Conservation (phyloP, 1,140 invertebrate genomes). For the Tribolium castaneum region DNA sequence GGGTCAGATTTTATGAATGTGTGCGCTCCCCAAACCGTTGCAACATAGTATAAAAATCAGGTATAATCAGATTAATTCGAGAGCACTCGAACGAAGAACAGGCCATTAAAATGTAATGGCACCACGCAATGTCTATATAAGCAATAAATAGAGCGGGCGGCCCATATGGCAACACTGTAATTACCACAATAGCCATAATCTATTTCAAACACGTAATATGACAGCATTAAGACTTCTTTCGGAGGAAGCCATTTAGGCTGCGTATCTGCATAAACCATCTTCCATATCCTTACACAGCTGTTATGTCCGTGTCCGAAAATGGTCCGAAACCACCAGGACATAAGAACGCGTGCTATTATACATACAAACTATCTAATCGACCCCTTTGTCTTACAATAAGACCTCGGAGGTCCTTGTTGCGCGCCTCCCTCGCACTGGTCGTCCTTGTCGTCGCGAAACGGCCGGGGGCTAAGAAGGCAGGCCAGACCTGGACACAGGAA, state of each 20-base stretch:
- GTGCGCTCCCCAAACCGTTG: not conserved
- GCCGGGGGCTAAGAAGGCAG: constrained; percentile 22
- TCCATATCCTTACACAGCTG: constrained; percentile 56
- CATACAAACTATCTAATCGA: constrained; percentile 60
- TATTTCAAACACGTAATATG: constrained; percentile 63
- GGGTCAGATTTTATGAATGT: not conserved
- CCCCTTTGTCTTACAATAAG: constrained; percentile 54
- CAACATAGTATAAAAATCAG: constrained; percentile 40
- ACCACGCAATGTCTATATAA: constrained; percentile 45
- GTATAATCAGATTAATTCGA: constrained; percentile 43
- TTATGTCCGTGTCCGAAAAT: constrained; percentile 48
- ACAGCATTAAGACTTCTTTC: constrained; percentile 63
- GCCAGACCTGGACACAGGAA: constrained; percentile 11
- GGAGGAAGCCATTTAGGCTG: constrained; percentile 56
- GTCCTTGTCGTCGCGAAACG: constrained; percentile 34
- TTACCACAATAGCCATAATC: constrained; percentile 63
- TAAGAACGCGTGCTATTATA: constrained; percentile 52
- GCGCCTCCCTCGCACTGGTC: not conserved
- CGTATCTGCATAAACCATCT: constrained; percentile 60
- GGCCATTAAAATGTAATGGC: constrained; percentile 42
- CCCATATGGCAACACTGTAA: constrained; percentile 61
- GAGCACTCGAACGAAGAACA: constrained; percentile 43
- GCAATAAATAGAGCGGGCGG: constrained; percentile 53
- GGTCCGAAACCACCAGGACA: constrained; percentile 45
- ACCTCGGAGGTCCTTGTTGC: constrained; percentile 3